Evolutionary conservation across 2,113 vertebrate genomes (phyloP), one percentile per base, ranked within the genome.

Genomic region (Centropus unirufus): DNA sequence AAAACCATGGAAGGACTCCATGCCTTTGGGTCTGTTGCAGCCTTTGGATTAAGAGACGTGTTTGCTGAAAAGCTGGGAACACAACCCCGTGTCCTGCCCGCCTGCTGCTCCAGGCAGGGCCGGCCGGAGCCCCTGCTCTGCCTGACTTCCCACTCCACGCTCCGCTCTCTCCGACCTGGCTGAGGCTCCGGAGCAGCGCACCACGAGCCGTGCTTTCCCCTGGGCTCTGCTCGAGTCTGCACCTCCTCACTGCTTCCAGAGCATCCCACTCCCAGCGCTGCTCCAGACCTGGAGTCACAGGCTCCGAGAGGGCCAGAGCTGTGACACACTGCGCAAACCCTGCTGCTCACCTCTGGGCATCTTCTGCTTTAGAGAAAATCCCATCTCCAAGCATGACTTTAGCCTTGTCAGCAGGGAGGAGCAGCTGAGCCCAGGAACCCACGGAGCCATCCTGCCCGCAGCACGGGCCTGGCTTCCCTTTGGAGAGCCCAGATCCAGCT

Each of bases 31-130:
- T 19, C 15, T 12, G 3, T 11, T 18, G 19, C 8, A 13, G 2
- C 8, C 11, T 24, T 29, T 57, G 44, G 12, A 46, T 22, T 12
- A 12, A n/a, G 47, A 69, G 34, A 49, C 2, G 0, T 0, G 22
- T 32, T 75, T 57, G 20, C 26, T 22, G 11, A 24, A 27, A 21
- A 0, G 11, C 75, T 12, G 9, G 8, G 2, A 26, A 5, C 6
- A 2, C 39, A 30, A 20, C 7, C 1, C 0, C 36, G 17, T 11
- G 18, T 26, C 30, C 26, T 20, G 76, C 12, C 24, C 0, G 2
- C 23, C 32, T 6, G 2, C 47, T 27, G 47, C 59, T 26, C 29
- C 46, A 46, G 46, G 36, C 36, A 36, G 36, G 36, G 36, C 36
- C 36, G 36, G 36, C 46, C 16, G 17, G 15, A 46, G 46, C 46